phyloP scores from a whole-genome alignment of 2,113 vertebrate species.

The Tursiops truncatus region DNA sequence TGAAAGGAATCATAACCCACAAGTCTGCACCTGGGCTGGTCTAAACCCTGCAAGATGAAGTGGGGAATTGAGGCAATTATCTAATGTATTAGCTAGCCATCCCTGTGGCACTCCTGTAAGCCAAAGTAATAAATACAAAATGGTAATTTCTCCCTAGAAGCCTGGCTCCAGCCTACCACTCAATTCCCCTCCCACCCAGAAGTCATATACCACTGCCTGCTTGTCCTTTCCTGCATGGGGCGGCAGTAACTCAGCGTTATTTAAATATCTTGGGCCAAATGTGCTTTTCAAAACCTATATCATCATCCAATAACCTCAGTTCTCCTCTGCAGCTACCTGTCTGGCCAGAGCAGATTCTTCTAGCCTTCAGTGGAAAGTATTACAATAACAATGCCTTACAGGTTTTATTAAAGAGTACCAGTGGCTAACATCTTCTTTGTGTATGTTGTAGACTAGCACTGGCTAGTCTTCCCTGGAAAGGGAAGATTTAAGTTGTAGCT shows the following conservation, averaged over 20 bases:
- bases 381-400: conserved; percentile 4
- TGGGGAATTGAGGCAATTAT: conserved; percentile 68
- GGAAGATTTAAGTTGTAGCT: neutral
- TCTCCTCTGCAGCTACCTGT: conserved; percentile 28
- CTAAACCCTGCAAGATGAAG: neutral
- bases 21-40: neutral
- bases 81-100: conserved; percentile 70
- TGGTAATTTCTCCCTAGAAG: conserved; percentile 76
- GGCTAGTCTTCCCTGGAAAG: neutral
- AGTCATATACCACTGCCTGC: conserved; percentile 69
- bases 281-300: conserved; percentile 57
- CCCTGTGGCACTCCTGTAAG: conserved; percentile 64
- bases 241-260: conserved; percentile 48
- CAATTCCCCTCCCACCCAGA: conserved; percentile 67
- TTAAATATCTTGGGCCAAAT: conserved; percentile 64
- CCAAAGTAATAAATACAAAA: conserved; percentile 78
- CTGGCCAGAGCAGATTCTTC: conserved; percentile 8
- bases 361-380: neutral
- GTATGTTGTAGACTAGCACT: too few species aligned
- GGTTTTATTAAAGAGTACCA: neutral
- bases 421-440: neutral
- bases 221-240: conserved; percentile 63
- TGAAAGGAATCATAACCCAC: neutral
- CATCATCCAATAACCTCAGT: conserved; percentile 36
- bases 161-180: conserved; percentile 61